Percentiles rank a stretch among this genome's conserved stretches.
These are phyloP conservation scores for Origma solitaria DNA, from an alignment of 2,113 vertebrate species.

Conservation along the genomic window DNA sequence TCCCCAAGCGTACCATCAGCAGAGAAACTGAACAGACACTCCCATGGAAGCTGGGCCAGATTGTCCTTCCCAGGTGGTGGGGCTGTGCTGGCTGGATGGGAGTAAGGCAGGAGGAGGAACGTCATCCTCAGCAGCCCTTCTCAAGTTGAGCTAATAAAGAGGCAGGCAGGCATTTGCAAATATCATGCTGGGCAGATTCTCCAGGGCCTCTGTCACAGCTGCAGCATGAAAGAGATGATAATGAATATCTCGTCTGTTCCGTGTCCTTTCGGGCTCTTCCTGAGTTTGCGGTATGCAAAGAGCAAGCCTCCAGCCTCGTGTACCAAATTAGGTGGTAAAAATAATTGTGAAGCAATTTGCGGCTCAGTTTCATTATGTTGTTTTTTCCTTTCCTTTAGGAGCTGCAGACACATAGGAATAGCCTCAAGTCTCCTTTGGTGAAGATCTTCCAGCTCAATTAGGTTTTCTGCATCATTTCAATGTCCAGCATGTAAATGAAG, in stretches of 20 bases:
- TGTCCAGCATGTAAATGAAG: background rate
- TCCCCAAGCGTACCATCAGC: background rate
- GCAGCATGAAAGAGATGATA: slow-evolving; percentile 38
- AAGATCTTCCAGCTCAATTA: background rate
- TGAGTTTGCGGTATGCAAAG: background rate
- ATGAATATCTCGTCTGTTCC: background rate
- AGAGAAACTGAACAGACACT: slow-evolving; percentile 9
- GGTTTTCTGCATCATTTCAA: background rate
- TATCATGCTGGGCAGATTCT: background rate
- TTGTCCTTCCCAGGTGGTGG: background rate
- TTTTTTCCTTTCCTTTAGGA: background rate
- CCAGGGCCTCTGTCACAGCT: slow-evolving; percentile 35
- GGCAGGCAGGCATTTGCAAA: background rate
- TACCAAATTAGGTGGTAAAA: slow-evolving; percentile 43
- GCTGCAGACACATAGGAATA: background rate
- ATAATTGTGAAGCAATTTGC: slow-evolving; percentile 46
- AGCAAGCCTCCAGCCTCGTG: slow-evolving; percentile 19
- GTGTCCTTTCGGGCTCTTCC: background rate
- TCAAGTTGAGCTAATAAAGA: background rate
- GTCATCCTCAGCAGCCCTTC: background rate
- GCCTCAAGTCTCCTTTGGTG: background rate
- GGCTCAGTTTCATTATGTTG: background rate
- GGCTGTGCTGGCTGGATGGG: background rate
- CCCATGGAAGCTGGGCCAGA: background rate
- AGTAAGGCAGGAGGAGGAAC: background rate